phyloP scores from a whole-genome alignment of 2,113 vertebrate genomes.

The Lophius piscatorius region DNA sequence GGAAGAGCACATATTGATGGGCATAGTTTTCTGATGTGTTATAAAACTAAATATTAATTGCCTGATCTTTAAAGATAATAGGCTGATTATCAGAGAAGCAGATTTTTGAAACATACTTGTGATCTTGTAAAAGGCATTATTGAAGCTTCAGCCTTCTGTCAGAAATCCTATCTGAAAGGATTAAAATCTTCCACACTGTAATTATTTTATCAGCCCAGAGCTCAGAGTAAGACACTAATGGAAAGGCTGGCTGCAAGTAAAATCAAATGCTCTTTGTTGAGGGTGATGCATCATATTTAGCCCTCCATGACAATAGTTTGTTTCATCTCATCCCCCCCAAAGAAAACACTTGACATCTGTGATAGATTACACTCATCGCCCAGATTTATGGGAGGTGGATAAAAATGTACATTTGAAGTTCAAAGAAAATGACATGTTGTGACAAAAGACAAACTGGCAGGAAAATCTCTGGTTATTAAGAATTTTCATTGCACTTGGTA shows the following conservation, averaged over 20 bases:
- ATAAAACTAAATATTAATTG: neutral
- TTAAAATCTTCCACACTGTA: slow-evolving; percentile 52
- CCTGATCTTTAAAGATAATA: neutral
- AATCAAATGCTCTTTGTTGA: slow-evolving; percentile 55
- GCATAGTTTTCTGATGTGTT: neutral
- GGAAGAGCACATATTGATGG: neutral
- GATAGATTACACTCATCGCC: slow-evolving; percentile 29
- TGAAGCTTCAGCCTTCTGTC: slow-evolving; percentile 40
- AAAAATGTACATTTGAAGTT: slow-evolving; percentile 17
- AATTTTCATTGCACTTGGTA: slow-evolving; percentile 19
- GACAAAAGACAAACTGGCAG: slow-evolving; percentile 33
- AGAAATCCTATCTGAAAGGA: slow-evolving; percentile 37
- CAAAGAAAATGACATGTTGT: slow-evolving; percentile 31
- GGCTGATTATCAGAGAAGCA: no score
- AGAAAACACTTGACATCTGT: slow-evolving; percentile 43
- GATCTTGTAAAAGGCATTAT: slow-evolving; percentile 37
- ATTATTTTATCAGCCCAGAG: slow-evolving; percentile 53
- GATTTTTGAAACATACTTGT: slow-evolving; percentile 39
- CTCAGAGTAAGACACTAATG: slow-evolving; percentile 40
- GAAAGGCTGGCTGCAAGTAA: slow-evolving; percentile 34
- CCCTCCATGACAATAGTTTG: slow-evolving; percentile 42
- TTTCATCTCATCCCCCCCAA: slow-evolving; percentile 45
- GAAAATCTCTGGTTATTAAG: slow-evolving; percentile 24
- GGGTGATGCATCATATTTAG: slow-evolving; percentile 45
- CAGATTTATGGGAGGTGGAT: slow-evolving; percentile 7